Percentiles rank a stretch among this genome's conserved stretches.
phyloP scores from a whole-genome alignment of 2,797 vertebrate species.

The Jordanella pulchra region DNA sequence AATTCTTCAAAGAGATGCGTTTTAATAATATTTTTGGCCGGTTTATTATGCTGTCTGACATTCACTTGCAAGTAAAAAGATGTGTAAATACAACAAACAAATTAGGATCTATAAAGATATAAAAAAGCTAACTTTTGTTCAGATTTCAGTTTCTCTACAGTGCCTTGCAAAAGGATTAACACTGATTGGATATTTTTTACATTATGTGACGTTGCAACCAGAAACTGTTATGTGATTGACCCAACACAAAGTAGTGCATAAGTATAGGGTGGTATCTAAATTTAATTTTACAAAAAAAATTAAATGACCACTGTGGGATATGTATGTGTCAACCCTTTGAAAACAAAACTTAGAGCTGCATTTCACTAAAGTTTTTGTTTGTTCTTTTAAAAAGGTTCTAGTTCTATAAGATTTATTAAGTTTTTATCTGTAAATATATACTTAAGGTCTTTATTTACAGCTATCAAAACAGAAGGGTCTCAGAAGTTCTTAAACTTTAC shows the following conservation, averaged over 20 bases:
- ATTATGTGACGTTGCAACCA: background rate
- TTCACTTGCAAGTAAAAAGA: constrained; percentile 18
- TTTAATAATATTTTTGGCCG: constrained; percentile 16
- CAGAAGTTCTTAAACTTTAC: background rate
- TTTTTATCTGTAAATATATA: background rate
- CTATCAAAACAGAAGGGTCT: background rate
- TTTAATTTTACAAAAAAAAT: background rate
- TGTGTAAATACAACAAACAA: constrained; percentile 5
- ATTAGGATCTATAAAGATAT: background rate
- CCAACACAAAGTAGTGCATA: background rate
- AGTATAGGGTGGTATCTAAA: background rate
- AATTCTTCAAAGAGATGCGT: constrained; percentile 46
- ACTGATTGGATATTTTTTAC: background rate
- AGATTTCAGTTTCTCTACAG: background rate
- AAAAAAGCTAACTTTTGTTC: background rate
- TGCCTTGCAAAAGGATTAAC: constrained; percentile 3
- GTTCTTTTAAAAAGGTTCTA: background rate
- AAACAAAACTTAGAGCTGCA: background rate
- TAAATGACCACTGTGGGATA: background rate
- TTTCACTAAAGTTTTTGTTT: background rate
- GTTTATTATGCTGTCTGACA: constrained; percentile 23
- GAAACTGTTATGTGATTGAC: background rate
- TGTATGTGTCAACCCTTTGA: background rate
- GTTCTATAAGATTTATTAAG: background rate
- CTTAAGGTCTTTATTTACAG: background rate